phyloP scores from a whole-genome alignment of 2,113 vertebrate species.

The Pterocles orientalis region DNA sequence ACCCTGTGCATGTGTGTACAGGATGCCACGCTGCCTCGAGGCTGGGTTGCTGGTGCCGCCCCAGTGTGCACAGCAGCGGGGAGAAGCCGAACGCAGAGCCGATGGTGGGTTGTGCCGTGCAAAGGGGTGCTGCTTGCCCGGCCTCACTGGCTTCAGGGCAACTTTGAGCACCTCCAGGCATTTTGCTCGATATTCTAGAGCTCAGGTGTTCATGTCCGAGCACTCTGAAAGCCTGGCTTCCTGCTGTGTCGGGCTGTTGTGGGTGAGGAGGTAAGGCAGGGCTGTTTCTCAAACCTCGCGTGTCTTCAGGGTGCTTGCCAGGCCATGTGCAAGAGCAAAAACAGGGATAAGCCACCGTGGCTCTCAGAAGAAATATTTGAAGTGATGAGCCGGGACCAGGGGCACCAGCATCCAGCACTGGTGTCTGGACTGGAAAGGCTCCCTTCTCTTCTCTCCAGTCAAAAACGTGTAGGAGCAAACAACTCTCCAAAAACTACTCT shows the following conservation, averaged over 20 bases:
- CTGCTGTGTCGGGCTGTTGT: fast-evolving
- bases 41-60: not conserved
- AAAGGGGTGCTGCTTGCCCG: not conserved
- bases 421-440: not conserved
- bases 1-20: not conserved
- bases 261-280: not conserved
- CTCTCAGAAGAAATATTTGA: not conserved
- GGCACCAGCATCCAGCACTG: not conserved
- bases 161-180: fast-evolving
- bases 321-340: not conserved
- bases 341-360: not conserved
- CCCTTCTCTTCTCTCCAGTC: not conserved
- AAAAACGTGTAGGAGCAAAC: not conserved
- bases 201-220: fast-evolving
- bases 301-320: not conserved
- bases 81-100: not conserved
- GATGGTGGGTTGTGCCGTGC: fast-evolving
- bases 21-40: fast-evolving
- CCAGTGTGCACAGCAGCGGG: fast-evolving
- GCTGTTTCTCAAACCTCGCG: not conserved
- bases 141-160: no score
- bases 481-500: not conserved
- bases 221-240: fast-evolving
- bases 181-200: fast-evolving
- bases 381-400: not conserved